Evolutionary conservation across 2,888 invertebrate species (phyloP).

Genomic region (Taphrorychus bicolor): DNA sequence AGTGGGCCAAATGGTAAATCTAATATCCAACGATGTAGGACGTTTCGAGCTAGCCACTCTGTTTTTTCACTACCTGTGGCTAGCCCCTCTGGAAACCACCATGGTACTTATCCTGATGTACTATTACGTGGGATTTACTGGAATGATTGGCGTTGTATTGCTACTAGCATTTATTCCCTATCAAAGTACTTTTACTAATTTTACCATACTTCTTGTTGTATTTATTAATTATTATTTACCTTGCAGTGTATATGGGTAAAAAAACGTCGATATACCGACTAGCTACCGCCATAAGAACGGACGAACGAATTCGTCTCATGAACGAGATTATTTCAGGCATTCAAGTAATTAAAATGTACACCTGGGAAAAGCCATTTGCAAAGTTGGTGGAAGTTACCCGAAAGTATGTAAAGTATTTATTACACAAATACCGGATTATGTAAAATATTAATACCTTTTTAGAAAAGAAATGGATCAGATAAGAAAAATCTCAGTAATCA

Average conservation of each 20-base stretch:
- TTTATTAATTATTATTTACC: constrained; percentile 2
- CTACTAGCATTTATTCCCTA: constrained; percentile 54
- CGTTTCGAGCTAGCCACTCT: constrained; percentile 69
- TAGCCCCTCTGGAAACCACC: constrained; percentile 70
- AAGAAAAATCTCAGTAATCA: constrained; percentile 68
- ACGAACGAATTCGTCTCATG: constrained; percentile 85
- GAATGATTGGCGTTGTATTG: constrained; percentile 57
- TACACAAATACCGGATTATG: neutral
- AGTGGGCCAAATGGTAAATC: constrained; percentile 65
- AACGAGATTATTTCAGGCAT: constrained; percentile 88
- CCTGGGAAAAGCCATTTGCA: constrained; percentile 89
- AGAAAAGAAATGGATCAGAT: constrained; percentile 74
- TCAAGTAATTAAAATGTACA: constrained; percentile 94
- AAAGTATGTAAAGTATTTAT: constrained; percentile 52
- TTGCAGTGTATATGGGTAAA: constrained; percentile 66
- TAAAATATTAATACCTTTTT: constrained; percentile 40
- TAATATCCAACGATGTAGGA: constrained; percentile 84
- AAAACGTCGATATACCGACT: constrained; percentile 75
- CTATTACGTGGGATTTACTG: constrained; percentile 56
- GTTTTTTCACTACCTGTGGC: constrained; percentile 40
- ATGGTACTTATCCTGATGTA: constrained; percentile 65
- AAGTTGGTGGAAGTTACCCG: constrained; percentile 73
- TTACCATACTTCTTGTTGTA: neutral
- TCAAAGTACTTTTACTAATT: constrained; percentile 50
- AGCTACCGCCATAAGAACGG: constrained; percentile 80